Evolutionary conservation across 53 echinoderm and acorn worm genomes (phyloP).

Genomic region (Zoroaster sp.): DNA sequence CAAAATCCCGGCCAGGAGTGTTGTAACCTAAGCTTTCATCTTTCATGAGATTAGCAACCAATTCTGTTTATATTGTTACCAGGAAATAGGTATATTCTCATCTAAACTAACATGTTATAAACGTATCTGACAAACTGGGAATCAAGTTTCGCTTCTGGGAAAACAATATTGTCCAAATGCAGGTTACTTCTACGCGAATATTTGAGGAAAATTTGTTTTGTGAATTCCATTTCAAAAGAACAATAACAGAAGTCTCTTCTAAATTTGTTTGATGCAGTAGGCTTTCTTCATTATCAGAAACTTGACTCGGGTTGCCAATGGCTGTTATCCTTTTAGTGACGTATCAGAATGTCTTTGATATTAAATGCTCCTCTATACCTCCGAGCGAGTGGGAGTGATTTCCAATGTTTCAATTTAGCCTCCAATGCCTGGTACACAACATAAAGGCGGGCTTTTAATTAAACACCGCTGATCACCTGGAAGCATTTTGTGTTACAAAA

Average conservation of each 20-base stretch:
- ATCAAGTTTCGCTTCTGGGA: neutral
- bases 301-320: too few relatives aligned
- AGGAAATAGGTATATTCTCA: neutral
- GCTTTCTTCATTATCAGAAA: too few relatives aligned
- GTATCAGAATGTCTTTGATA: too few relatives aligned
- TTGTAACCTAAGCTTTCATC: neutral
- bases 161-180: neutral
- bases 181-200: neutral
- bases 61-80: neutral
- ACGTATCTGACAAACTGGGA: neutral
- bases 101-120: neutral
- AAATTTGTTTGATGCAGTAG: too few relatives aligned
- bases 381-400: too few relatives aligned
- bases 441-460: neutral
- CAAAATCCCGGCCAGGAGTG: too few relatives aligned
- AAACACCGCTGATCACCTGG: neutral
- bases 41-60: neutral
- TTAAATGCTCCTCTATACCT: too few relatives aligned
- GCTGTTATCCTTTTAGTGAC: too few relatives aligned
- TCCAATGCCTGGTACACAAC: neutral
- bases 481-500: neutral
- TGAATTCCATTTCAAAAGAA: neutral
- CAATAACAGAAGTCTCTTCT: too few relatives aligned
- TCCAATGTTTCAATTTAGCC: neutral
- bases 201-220: neutral